Evolutionary conservation across 92 coral and sea anemone genomes (phyloP).

Genomic region (Hydrozoanthus gracilis): DNA sequence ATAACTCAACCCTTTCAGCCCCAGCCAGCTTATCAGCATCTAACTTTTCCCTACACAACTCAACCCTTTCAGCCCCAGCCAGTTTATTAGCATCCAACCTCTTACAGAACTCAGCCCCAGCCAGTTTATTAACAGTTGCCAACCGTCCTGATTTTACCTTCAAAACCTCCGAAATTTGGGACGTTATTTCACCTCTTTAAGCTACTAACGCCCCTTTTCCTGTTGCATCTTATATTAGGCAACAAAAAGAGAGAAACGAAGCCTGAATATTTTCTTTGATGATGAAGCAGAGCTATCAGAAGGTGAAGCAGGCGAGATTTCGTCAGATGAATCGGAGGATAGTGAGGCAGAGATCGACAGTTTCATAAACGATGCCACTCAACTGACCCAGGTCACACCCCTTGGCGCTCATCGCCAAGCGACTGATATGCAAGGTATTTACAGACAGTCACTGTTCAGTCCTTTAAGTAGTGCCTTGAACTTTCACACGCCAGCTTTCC

Average conservation of each 20-base stretch:
- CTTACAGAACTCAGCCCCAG: no score
- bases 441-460: conserved; percentile 87
- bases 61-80: no score
- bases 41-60: no score
- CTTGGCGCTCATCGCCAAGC: conserved; percentile 54
- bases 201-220: not conserved
- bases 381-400: conserved; percentile 86
- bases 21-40: no score
- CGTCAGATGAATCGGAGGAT: conserved; percentile 77
- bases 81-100: no score
- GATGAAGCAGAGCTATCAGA: conserved; percentile 95
- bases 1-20: not conserved
- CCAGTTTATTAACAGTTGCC: no score
- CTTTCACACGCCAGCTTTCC: conserved; percentile 85
- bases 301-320: conserved; percentile 72
- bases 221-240: not conserved
- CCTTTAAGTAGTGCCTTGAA: conserved; percentile 81
- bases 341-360: conserved; percentile 78
- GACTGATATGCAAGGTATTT: conserved; percentile 83
- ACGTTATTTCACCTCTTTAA: not conserved
- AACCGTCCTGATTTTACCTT: no score
- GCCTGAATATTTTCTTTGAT: conserved; percentile 68
- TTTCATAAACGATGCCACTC: conserved; percentile 92
- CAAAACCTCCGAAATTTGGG: not conserved
- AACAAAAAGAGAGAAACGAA: conserved; percentile 42